Percentiles rank a stretch among this genome's conserved stretches.
phyloP scores from a whole-genome alignment of 2,797 vertebrate species.

The Micromesistius poutassou region DNA sequence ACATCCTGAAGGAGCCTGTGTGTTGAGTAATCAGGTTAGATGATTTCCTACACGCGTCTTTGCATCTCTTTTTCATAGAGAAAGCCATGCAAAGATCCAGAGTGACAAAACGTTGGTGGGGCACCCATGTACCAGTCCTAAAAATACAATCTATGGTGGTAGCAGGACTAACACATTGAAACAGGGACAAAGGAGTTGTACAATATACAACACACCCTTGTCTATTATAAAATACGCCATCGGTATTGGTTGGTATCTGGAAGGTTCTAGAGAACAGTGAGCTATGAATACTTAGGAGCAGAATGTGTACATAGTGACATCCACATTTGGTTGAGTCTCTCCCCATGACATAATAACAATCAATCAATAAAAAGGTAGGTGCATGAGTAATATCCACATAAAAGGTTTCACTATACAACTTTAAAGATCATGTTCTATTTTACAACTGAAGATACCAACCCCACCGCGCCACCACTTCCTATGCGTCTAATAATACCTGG shows the following conservation, averaged over 20 bases:
- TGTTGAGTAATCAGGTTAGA: slow-evolving; percentile 30
- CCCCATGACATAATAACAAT: slow-evolving; percentile 54
- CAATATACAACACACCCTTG: not conserved
- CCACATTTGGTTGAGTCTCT: slow-evolving; percentile 19
- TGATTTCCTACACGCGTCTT: slow-evolving; percentile 24
- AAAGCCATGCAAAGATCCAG: slow-evolving; percentile 21
- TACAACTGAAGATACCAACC: slow-evolving; percentile 69
- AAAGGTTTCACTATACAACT: slow-evolving; percentile 65
- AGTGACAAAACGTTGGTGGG: slow-evolving; percentile 29
- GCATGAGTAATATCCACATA: slow-evolving; percentile 72
- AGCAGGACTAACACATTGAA: not conserved
- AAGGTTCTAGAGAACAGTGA: slow-evolving; percentile 27
- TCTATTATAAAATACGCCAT: slow-evolving; percentile 4
- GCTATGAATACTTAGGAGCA: slow-evolving; percentile 37
- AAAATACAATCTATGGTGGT: slow-evolving; percentile 16
- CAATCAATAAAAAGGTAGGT: slow-evolving; percentile 60
- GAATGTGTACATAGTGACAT: slow-evolving; percentile 42
- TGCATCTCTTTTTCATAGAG: slow-evolving; percentile 4
- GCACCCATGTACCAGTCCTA: slow-evolving; percentile 27
- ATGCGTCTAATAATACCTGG: slow-evolving; percentile 53
- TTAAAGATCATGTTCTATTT: slow-evolving; percentile 71
- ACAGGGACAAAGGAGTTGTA: not conserved
- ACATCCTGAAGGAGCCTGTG: slow-evolving; percentile 39
- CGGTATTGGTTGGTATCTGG: slow-evolving; percentile 13
- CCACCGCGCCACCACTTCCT: slow-evolving; percentile 50